Conservation (phyloP, 2,888 invertebrate genomes). For the Conchocele bisecta region DNA sequence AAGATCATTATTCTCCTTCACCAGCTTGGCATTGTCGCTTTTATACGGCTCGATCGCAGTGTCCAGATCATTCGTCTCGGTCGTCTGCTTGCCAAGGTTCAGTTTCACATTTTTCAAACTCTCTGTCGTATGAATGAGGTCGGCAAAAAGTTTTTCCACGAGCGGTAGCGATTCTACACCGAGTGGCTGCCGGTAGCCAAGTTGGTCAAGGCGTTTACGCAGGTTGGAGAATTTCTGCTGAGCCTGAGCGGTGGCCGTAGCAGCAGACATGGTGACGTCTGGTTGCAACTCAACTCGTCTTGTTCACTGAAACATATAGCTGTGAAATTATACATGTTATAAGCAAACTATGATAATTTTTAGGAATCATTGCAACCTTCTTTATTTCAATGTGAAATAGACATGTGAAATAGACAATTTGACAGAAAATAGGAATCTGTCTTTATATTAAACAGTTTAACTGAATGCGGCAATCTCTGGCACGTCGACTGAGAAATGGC, state of each 20-base stretch:
- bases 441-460: too few relatives aligned
- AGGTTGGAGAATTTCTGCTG: conserved; percentile 83
- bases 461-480: too few relatives aligned
- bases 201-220: conserved; percentile 90
- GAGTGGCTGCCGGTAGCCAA: conserved; percentile 91
- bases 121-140: conserved; percentile 93
- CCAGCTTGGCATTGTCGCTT: conserved; percentile 82
- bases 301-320: too few relatives aligned
- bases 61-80: conserved; percentile 65
- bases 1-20: conserved; percentile 82
- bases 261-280: conserved; percentile 54
- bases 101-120: conserved; percentile 93
- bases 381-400: too few relatives aligned
- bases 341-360: too few relatives aligned
- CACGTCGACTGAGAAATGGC: too few relatives aligned
- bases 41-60: conserved; percentile 80
- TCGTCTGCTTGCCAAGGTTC: conserved; percentile 68
- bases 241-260: conserved; percentile 67
- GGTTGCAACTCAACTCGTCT: too few relatives aligned
- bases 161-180: conserved; percentile 90
- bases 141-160: conserved; percentile 91
- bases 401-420: too few relatives aligned
- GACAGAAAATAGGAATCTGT: too few relatives aligned
- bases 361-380: too few relatives aligned
- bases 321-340: too few relatives aligned